phyloP scores from a whole-genome alignment of 2,113 vertebrate genomes.

The Neomonachus schauinslandi region DNA sequence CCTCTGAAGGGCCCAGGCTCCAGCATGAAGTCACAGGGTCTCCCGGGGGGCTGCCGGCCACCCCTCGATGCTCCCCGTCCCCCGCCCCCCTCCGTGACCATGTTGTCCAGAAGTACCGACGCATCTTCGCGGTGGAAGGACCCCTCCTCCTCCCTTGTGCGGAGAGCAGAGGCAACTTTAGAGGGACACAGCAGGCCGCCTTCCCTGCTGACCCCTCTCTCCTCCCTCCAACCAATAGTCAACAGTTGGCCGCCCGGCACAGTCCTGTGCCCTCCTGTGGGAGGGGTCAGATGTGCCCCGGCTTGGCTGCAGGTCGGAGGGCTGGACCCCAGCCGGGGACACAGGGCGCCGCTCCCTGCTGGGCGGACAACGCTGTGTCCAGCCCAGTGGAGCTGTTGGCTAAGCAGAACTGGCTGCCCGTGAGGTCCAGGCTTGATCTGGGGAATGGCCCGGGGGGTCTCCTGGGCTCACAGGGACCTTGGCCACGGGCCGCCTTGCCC shows the following conservation, averaged over 20 bases:
- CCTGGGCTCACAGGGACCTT: not conserved
- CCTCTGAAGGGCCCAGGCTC: accelerated
- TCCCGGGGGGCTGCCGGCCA: not conserved
- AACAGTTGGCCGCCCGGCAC: not conserved
- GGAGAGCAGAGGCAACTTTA: not conserved
- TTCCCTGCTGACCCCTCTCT: not conserved
- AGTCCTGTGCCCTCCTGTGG: not conserved
- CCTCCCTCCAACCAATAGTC: not conserved
- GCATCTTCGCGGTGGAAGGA: not conserved
- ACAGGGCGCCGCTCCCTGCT: not conserved
- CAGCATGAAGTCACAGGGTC: accelerated
- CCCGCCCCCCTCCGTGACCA: not conserved
- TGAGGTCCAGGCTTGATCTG: too few species aligned
- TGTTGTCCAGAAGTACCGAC: not conserved
- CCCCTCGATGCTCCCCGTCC: not conserved
- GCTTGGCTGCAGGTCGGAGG: not conserved
- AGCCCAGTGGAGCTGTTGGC: not conserved
- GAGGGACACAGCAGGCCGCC: not conserved
- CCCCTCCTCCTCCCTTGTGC: not conserved
- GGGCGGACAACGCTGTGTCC: accelerated
- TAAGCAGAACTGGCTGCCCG: not conserved
- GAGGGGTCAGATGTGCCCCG: accelerated
- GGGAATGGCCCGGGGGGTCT: not conserved
- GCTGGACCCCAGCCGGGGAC: not conserved
- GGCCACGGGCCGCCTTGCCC: not conserved